These are phyloP conservation scores for Gonatopus flavifemur DNA, from an alignment of 1,140 invertebrate species.

Conservation along the genomic window DNA sequence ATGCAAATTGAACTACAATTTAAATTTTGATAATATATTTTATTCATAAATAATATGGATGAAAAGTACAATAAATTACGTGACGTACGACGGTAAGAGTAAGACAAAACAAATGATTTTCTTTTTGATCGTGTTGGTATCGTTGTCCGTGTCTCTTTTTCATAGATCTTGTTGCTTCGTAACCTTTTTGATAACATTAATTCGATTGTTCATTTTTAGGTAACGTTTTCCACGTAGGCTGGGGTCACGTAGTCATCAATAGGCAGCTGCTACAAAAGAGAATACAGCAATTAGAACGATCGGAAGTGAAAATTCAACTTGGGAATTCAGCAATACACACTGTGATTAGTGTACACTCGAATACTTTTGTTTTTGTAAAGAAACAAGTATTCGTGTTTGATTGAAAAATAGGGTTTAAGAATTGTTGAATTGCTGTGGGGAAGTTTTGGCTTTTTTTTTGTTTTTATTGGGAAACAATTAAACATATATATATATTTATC, in stretches of 20 bases:
- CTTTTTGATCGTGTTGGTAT: conserved; percentile 15
- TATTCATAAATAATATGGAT: conserved; percentile 42
- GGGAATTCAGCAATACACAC: too few relatives aligned
- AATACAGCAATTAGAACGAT: conserved; percentile 13
- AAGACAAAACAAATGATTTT: conserved; percentile 13
- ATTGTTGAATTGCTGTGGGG: too few relatives aligned
- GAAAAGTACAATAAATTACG: conserved; percentile 37
- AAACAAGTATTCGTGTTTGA: too few relatives aligned
- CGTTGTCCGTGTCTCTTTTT: conserved; percentile 27
- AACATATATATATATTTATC: too few relatives aligned
- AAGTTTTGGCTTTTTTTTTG: too few relatives aligned
- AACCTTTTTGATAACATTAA: conserved; percentile 16
- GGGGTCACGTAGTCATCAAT: conserved; percentile 45
- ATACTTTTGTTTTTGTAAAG: too few relatives aligned
- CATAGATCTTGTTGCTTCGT: conserved; percentile 28
- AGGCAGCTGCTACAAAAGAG: conserved; percentile 49
- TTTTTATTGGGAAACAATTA: too few relatives aligned
- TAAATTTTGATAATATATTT: conserved; percentile 45
- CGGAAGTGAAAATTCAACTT: conserved; percentile 2
- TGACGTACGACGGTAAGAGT: conserved; percentile 33
- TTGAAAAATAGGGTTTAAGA: too few relatives aligned
- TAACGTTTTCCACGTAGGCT: conserved; percentile 40
- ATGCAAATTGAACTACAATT: too few relatives aligned
- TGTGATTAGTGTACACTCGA: too few relatives aligned
- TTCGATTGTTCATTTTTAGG: conserved; percentile 30